Evolutionary conservation across 1,140 invertebrate species (phyloP).

Genomic region (Himalopsyche phryganea): DNA sequence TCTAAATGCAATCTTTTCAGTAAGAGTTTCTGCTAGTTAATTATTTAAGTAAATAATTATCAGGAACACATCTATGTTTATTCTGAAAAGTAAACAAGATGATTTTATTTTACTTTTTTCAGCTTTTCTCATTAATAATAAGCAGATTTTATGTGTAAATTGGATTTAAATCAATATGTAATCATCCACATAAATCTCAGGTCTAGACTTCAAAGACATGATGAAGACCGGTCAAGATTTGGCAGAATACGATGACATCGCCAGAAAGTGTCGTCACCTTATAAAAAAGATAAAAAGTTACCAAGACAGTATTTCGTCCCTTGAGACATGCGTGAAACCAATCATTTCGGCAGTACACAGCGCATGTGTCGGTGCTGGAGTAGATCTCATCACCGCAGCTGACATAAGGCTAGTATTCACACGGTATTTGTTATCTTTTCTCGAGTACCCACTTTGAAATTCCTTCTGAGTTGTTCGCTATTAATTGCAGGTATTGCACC

Average conservation of each 20-base stretch:
- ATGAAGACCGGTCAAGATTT: constrained; percentile 57
- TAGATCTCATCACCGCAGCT: constrained; percentile 80
- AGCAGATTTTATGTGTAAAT: too few relatives aligned
- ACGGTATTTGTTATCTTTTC: constrained; percentile 2
- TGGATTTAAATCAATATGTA: too few relatives aligned
- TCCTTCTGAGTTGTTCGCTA: not conserved
- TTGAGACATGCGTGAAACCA: constrained; percentile 83
- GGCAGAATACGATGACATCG: constrained; percentile 70
- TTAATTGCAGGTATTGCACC: constrained; percentile 72
- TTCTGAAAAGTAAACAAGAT: too few relatives aligned
- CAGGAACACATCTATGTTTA: too few relatives aligned
- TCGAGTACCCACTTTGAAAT: not conserved
- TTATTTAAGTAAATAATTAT: too few relatives aligned
- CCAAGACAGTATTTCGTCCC: constrained; percentile 72
- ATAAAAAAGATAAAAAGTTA: constrained; percentile 64
- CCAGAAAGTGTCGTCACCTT: constrained; percentile 70
- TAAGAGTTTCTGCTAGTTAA: too few relatives aligned
- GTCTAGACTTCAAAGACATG: constrained; percentile 71
- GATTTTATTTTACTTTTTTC: too few relatives aligned
- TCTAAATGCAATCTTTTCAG: too few relatives aligned
- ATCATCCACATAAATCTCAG: constrained; percentile 49
- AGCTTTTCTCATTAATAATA: too few relatives aligned
- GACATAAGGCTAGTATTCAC: constrained; percentile 65
- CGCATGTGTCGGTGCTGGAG: constrained; percentile 87
- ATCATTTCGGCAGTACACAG: constrained; percentile 84